Conservation (phyloP, 2,888 invertebrate species). For the Athripsodes cinereus region DNA sequence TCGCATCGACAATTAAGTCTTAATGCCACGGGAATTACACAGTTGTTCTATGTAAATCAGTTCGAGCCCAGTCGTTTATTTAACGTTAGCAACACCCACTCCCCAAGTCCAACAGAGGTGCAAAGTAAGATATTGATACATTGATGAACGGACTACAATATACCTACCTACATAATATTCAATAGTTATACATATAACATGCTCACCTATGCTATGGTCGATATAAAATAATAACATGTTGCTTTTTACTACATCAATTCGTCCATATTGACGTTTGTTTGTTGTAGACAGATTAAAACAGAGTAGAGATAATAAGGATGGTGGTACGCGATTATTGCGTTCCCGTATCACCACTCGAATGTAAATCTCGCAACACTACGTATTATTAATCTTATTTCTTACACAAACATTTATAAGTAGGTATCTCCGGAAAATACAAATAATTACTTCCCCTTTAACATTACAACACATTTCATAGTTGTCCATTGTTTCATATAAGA, state of each 20-base stretch:
- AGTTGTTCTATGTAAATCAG: slow-evolving; percentile 28
- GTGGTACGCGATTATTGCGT: not conserved
- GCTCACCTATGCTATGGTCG: not conserved
- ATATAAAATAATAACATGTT: not conserved
- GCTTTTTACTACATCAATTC: not conserved
- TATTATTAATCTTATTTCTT: not conserved
- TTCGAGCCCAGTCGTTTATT: slow-evolving; percentile 25
- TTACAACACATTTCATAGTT: too few species aligned
- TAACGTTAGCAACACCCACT: slow-evolving; percentile 22
- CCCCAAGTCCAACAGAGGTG: slow-evolving; percentile 8
- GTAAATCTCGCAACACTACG: not conserved
- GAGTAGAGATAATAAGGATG: not conserved
- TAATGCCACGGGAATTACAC: slow-evolving; percentile 28
- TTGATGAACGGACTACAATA: slow-evolving; percentile 5
- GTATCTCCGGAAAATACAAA: too few species aligned
- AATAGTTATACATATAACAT: too few species aligned
- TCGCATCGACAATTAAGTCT: slow-evolving; percentile 27
- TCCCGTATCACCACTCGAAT: not conserved
- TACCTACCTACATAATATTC: not conserved
- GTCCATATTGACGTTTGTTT: not conserved
- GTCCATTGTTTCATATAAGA: too few species aligned
- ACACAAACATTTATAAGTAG: not conserved
- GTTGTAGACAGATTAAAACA: not conserved
- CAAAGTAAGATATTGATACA: slow-evolving; percentile 12
- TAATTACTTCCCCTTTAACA: too few species aligned